These are phyloP conservation scores for Parazoanthus darwini DNA, from an alignment of 92 coral and sea anemone species.

Conservation along the genomic window DNA sequence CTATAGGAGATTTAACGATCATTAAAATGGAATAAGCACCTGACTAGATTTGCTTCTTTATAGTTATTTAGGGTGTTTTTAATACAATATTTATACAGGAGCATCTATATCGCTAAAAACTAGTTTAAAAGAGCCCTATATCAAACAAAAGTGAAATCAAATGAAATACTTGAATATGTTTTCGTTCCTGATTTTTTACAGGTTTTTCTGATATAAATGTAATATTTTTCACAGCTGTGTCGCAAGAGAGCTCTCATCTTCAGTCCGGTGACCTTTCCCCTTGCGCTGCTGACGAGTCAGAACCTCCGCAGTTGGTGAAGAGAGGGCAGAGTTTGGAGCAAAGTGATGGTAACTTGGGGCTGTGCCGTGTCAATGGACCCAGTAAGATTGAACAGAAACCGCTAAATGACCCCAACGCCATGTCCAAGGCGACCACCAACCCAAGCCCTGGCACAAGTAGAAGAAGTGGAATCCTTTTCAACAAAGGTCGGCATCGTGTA, in stretches of 20 bases:
- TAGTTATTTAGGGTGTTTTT: too few relatives aligned
- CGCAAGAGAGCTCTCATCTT: slow-evolving; percentile 17
- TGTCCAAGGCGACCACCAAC: slow-evolving; percentile 80
- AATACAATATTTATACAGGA: too few relatives aligned
- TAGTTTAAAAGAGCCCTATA: too few relatives aligned
- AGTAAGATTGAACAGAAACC: slow-evolving; percentile 57
- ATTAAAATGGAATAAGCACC: too few relatives aligned
- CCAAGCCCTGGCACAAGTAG: slow-evolving; percentile 99
- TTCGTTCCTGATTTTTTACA: not conserved
- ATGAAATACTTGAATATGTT: too few relatives aligned
- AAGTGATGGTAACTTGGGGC: slow-evolving; percentile 28
- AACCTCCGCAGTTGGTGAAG: slow-evolving; percentile 8
- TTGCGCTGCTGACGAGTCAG: not conserved
- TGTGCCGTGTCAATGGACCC: slow-evolving; percentile 45
- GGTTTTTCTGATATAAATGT: not conserved
- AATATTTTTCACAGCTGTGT: not conserved
- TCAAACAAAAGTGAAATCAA: too few relatives aligned
- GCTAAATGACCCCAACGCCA: slow-evolving; percentile 45
- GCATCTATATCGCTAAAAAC: too few relatives aligned
- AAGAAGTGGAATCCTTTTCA: slow-evolving; percentile 98
- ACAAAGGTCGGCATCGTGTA: slow-evolving; percentile 90
- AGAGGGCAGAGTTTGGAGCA: not conserved
- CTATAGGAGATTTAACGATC: too few relatives aligned
- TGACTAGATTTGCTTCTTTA: too few relatives aligned
- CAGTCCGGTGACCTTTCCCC: slow-evolving; percentile 16